These are phyloP conservation scores for Camelus bactrianus DNA, from an alignment of 2,113 vertebrate species.

Conservation along the genomic window DNA sequence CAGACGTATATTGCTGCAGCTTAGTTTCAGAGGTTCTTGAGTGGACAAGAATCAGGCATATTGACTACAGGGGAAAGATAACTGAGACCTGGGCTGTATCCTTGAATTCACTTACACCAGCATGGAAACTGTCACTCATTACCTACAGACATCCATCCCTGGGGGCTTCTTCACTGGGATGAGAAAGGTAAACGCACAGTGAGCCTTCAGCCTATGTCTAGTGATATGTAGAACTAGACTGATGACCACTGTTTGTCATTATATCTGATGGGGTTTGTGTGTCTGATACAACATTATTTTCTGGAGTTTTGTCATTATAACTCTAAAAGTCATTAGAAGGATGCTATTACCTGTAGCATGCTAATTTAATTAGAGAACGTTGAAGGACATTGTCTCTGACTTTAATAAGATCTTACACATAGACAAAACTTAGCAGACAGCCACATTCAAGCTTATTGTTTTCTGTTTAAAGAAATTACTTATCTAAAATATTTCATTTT, in stretches of 20 bases:
- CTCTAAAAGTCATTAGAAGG: background rate
- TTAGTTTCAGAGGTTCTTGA: background rate
- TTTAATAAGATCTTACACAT: background rate
- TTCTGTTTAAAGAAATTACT: background rate
- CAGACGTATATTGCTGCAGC: background rate
- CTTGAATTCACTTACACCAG: background rate
- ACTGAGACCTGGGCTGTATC: background rate
- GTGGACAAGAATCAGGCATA: background rate
- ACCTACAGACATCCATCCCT: background rate
- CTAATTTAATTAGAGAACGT: background rate
- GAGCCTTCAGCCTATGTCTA: background rate
- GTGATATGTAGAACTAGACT: background rate
- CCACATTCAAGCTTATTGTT: background rate
- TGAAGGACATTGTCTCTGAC: background rate
- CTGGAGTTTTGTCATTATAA: background rate
- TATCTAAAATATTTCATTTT: constrained; percentile 7
- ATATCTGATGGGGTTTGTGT: background rate
- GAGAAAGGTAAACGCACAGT: background rate
- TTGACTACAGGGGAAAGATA: background rate
- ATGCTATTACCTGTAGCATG: background rate
- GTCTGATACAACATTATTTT: background rate
- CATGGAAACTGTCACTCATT: background rate
- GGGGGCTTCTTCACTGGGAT: background rate
- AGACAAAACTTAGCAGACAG: background rate
- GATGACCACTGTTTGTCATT: background rate